Evolutionary conservation across 2,888 invertebrate species (phyloP).

Genomic region (Tridacna gigas): DNA sequence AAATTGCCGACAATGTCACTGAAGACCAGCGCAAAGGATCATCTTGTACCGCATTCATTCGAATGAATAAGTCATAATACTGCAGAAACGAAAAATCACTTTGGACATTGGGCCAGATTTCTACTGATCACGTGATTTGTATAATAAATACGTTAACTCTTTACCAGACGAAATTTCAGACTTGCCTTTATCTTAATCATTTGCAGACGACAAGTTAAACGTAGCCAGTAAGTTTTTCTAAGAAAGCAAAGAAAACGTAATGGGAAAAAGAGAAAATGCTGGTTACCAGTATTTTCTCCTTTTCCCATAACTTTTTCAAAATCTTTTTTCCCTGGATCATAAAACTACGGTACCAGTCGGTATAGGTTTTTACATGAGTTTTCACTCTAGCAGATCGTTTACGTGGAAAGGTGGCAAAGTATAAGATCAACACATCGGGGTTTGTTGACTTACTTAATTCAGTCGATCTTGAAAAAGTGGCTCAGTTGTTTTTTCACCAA

Average conservation of each 20-base stretch:
- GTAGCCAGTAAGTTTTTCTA: no score
- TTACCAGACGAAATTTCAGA: no score
- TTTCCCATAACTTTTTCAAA: no score
- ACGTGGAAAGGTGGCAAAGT: not conserved
- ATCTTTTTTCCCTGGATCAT: no score
- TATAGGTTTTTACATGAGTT: not conserved
- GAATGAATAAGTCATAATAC: conserved; percentile 36
- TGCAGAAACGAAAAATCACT: conserved; percentile 31
- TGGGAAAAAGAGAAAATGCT: no score
- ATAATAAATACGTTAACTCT: conserved; percentile 11
- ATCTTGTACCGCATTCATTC: conserved; percentile 21
- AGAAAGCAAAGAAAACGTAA: no score
- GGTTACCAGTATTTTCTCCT: no score
- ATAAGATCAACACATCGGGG: not conserved
- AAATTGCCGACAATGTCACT: conserved; percentile 2
- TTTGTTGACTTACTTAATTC: conserved; percentile 16
- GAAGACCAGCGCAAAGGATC: conserved; percentile 15
- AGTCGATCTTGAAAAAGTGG: conserved; percentile 12
- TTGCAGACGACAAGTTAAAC: no score
- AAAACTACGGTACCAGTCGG: no score
- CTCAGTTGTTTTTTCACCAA: conserved; percentile 7
- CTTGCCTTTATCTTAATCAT: no score
- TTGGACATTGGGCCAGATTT: conserved; percentile 28
- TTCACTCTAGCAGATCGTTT: not conserved
- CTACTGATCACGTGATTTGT: conserved; percentile 25